Base-by-base conservation (phyloP, 2,888 invertebrate species). In the Operophtera brumata region DNA sequence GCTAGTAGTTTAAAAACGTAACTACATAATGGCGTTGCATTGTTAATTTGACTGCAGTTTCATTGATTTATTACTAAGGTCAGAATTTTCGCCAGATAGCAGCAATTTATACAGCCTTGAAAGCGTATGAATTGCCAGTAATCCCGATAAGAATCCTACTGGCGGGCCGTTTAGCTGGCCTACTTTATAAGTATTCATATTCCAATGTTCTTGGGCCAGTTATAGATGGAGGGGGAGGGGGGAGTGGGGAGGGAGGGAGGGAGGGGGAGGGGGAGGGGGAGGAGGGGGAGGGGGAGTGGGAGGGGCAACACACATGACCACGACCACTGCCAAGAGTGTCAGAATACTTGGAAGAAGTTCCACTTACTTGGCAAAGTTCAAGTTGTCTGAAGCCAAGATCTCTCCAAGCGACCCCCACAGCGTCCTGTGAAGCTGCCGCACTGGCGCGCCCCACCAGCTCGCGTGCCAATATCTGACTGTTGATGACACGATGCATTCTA, bases 401-500 rank as follows among this genome's bases (percentile, higher is more conserved):
- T 93, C 93, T 14, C 92, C 91, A 57, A 95, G 87, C 0, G 95
- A 93, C 48, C 93, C 92, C 95, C 95, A 95, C 37, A 95, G 89
- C 49, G 94, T 94, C 69, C 93, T 90, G 77, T 95, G 95, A 54
- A 95, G 89, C 75, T 95, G 94, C 62, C 94, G 89, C 58, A 95
- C 95, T 30, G 94, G 94, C 42, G 95, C 95, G 4, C 94, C 95
- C 95, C 95, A 95, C 86, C 94, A 94, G 64, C 93, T 93, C 66
- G 94, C 93, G 61, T 94, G 86, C 78, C 93, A 93, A 80, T 95
- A 95, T 54, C 93, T 91, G 51, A 94, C 94, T 76, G 94, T 94
- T 65, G 95, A 95, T 14, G 95, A 94, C 47, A 95, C 91, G 65
- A 92, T 91, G 86, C 94, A 94, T 75, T 93, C 93, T 42, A 95